Evolutionary conservation across 2,888 invertebrate species (phyloP).

Genomic region (Lumbricus terrestris): DNA sequence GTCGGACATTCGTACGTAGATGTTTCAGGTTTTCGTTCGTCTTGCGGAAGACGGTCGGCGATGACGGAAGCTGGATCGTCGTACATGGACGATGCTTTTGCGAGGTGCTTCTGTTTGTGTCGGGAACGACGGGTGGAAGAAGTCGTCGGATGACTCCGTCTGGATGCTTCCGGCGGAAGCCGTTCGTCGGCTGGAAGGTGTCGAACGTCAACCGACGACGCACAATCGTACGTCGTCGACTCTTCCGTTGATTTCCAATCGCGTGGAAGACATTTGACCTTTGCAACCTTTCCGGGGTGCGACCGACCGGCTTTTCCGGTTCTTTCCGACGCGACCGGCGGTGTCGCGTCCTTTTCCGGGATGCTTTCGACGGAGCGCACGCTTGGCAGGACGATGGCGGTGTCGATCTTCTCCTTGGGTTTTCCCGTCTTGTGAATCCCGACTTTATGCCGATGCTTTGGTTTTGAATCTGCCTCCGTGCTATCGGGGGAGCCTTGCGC

Average conservation of each 20-base stretch:
- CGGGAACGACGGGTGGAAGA: neutral
- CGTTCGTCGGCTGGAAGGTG: neutral
- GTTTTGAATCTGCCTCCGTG: neutral
- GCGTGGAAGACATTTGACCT: neutral
- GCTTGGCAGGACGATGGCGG: constrained; percentile 12
- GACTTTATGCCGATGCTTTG: neutral
- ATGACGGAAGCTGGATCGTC: constrained; percentile 25
- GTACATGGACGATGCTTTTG: neutral
- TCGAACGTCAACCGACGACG: constrained; percentile 39
- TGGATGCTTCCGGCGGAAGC: neutral
- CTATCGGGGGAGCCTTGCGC: neutral
- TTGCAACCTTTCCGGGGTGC: neutral
- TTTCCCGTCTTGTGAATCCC: neutral
- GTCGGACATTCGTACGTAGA: neutral
- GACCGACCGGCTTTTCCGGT: neutral
- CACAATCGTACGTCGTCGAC: constrained; percentile 17
- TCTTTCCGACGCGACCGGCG: neutral
- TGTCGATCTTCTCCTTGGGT: constrained; percentile 5
- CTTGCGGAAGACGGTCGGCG: constrained; percentile 38
- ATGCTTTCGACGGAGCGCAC: neutral
- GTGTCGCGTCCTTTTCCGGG: neutral
- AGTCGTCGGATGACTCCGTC: neutral
- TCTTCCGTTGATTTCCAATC: constrained; percentile 10
- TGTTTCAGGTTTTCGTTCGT: neutral
- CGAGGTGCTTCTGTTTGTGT: neutral